These are phyloP conservation scores for Meles meles DNA, from an alignment of 2,113 vertebrate genomes.

Conservation along the genomic window DNA sequence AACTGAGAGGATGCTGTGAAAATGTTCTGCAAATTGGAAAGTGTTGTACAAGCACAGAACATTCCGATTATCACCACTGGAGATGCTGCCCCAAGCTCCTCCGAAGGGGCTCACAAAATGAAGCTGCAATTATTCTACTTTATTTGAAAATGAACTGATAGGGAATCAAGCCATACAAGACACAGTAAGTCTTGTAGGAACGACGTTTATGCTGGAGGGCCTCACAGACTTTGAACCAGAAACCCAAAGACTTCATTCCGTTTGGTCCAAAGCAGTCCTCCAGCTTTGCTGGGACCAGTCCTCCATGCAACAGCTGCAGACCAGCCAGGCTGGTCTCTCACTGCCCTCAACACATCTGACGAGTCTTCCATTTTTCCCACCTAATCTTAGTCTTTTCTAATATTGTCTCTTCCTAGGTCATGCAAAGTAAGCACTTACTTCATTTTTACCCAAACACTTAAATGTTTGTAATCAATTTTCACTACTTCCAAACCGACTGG, in stretches of 20 bases:
- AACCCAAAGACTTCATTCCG: background rate
- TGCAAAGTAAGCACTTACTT: background rate
- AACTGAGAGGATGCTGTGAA: background rate
- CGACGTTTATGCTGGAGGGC: background rate
- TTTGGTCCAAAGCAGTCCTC: background rate
- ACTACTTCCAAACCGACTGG: background rate
- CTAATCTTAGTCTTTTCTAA: background rate
- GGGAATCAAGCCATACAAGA: background rate
- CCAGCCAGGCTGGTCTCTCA: background rate
- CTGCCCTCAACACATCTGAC: too few relatives aligned
- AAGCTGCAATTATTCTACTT: background rate
- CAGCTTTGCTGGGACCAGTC: background rate
- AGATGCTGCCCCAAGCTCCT: background rate
- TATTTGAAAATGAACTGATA: background rate
- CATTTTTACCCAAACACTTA: background rate
- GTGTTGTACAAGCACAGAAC: background rate
- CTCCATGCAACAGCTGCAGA: too few relatives aligned
- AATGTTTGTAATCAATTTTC: background rate
- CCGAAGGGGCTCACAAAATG: background rate
- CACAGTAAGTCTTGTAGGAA: background rate
- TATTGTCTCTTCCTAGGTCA: background rate
- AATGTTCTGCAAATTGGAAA: background rate
- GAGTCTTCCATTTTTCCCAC: background rate
- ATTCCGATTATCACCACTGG: background rate
- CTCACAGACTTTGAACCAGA: background rate